A percentile compares a stretch with the other conserved stretches of the same genome.
These are phyloP conservation scores for Bovichtus variegatus DNA, from an alignment of 2,797 vertebrate genomes.

Conservation along the genomic window DNA sequence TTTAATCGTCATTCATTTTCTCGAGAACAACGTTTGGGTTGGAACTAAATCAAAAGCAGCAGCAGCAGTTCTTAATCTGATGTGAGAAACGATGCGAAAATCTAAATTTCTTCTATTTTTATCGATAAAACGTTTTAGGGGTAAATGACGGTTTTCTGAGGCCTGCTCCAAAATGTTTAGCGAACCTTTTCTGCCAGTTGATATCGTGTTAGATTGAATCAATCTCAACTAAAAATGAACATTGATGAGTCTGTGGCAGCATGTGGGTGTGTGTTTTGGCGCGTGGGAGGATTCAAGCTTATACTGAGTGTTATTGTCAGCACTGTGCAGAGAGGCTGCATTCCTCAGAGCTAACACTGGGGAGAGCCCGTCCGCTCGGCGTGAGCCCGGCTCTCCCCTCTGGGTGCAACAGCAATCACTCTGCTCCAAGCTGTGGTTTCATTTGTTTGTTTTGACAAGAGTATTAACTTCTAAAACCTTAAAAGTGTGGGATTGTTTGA, in stretches of 20 bases:
- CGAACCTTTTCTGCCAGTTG: constrained; percentile 33
- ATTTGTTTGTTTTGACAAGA: constrained; percentile 77
- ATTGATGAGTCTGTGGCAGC: constrained; percentile 17
- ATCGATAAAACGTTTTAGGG: not conserved
- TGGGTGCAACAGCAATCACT: constrained; percentile 40
- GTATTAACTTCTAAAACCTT: constrained; percentile 63
- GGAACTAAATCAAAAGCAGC: not conserved
- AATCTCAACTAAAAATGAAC: constrained; percentile 6
- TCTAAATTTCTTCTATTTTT: not conserved
- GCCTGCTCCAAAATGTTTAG: constrained; percentile 22
- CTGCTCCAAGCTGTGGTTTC: constrained; percentile 61
- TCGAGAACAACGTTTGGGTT: not conserved
- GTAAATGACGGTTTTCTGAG: constrained; percentile 31
- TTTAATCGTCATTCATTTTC: constrained; percentile 2
- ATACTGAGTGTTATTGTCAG: constrained; percentile 7
- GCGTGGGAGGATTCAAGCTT: not conserved
- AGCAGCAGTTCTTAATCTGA: not conserved
- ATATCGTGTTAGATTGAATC: constrained; percentile 28
- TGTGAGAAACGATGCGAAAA: not conserved
- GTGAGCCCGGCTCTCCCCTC: constrained; percentile 20
- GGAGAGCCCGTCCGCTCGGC: constrained; percentile 66
- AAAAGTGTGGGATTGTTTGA: constrained; percentile 50
- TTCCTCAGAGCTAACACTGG: constrained; percentile 63
- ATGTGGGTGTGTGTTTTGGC: constrained; percentile 28
- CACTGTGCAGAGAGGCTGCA: constrained; percentile 43